Percentiles rank a stretch among this genome's conserved stretches.
These are phyloP conservation scores for Cataglyphis hispanica DNA, from an alignment of 1,140 invertebrate genomes.

Conservation along the genomic window DNA sequence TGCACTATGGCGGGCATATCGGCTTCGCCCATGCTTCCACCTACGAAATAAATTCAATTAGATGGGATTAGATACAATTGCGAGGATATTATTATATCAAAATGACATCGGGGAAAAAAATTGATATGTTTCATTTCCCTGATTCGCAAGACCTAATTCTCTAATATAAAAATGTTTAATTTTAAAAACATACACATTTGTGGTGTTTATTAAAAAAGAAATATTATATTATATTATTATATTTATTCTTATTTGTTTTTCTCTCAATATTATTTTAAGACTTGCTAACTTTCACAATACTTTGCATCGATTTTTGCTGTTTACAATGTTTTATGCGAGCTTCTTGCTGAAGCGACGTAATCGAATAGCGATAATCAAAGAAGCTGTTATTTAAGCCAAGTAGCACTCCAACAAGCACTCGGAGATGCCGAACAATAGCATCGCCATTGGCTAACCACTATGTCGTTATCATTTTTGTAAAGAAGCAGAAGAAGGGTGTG, in stretches of 20 bases:
- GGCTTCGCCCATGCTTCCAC: constrained; percentile 85
- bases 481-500: not conserved
- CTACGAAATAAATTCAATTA: constrained; percentile 65
- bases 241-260: not conserved
- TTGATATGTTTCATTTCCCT: not conserved
- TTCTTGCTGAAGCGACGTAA: constrained; percentile 31
- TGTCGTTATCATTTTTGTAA: constrained; percentile 55
- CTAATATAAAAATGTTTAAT: not conserved
- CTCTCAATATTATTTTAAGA: constrained; percentile 5
- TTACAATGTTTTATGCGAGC: constrained; percentile 38
- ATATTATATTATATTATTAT: not conserved
- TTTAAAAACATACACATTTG: not conserved
- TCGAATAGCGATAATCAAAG: constrained; percentile 49
- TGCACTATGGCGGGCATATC: constrained; percentile 87
- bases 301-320: constrained; percentile 29
- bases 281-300: constrained; percentile 7
- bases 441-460: constrained; percentile 17
- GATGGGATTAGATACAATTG: not conserved
- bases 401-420: constrained; percentile 44
- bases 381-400: constrained; percentile 60
- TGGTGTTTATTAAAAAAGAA: not conserved
- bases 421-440: constrained; percentile 44
- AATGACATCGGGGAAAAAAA: not conserved
- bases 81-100: not conserved
- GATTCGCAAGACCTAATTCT: not conserved